A percentile compares a stretch with the other conserved stretches of the same genome.
Evolutionary conservation across 1,140 invertebrate genomes (phyloP).

Genomic region (Gryllus bimaculatus): DNA sequence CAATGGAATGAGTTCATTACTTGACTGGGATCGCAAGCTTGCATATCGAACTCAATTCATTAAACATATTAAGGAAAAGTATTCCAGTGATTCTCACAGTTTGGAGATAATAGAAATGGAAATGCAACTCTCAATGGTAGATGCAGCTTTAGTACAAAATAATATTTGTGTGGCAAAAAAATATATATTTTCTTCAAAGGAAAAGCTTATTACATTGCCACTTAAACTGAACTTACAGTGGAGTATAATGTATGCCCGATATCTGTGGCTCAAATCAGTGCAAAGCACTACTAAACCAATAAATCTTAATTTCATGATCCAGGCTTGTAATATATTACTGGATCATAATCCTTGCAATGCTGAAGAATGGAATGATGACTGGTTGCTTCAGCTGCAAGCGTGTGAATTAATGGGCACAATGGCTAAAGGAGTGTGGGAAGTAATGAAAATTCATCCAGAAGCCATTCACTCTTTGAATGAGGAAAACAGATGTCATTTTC

Average conservation of each 20-base stretch:
- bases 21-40: constrained; percentile 30
- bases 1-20: constrained; percentile 26
- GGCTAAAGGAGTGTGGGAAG: background rate
- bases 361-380: background rate
- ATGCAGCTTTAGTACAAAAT: constrained; percentile 33
- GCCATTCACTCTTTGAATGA: background rate
- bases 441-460: background rate
- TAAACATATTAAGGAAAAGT: constrained; percentile 11
- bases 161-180: constrained; percentile 35
- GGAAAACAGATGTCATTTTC: background rate
- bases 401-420: background rate
- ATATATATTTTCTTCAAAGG: constrained; percentile 25
- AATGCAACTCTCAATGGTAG: constrained; percentile 31
- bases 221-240: background rate
- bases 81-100: background rate
- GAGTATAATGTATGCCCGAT: background rate
- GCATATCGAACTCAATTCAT: constrained; percentile 30
- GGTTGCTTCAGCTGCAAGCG: background rate
- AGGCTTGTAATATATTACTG: background rate
- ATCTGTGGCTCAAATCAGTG: background rate
- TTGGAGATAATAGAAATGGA: constrained; percentile 23
- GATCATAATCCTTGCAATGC: background rate
- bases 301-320: background rate
- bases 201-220: constrained; percentile 19
- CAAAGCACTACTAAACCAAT: background rate